phyloP scores from a whole-genome alignment of 2,797 vertebrate species.

The Cyprinodon diabolis region DNA sequence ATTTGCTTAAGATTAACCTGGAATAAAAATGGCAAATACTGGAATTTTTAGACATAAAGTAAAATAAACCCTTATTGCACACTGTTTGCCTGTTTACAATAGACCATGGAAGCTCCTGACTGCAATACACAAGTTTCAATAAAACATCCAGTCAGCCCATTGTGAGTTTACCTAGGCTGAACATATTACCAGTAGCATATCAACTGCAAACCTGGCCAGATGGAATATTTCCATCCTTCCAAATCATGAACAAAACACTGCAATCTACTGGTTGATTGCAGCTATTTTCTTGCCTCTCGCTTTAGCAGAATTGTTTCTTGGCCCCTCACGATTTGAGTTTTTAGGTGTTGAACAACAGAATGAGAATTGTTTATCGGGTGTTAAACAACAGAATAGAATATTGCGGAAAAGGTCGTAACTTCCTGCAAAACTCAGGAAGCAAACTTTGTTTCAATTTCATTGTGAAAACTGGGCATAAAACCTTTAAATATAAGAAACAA shows the following conservation, averaged over 20 bases:
- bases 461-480: slow-evolving; percentile 38
- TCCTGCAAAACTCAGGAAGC: slow-evolving; percentile 48
- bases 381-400: slow-evolving; percentile 64
- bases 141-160: slow-evolving; percentile 60
- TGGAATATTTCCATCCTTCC: slow-evolving; percentile 74
- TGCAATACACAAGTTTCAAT: slow-evolving; percentile 58
- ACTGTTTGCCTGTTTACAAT: slow-evolving; percentile 60
- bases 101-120: slow-evolving; percentile 51
- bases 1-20: slow-evolving; percentile 7
- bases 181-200: slow-evolving; percentile 68
- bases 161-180: slow-evolving; percentile 66
- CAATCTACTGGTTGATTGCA: slow-evolving; percentile 71
- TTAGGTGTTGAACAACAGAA: slow-evolving; percentile 67
- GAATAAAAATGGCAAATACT: slow-evolving; percentile 8
- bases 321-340: slow-evolving; percentile 65
- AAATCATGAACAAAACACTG: slow-evolving; percentile 74
- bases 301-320: slow-evolving; percentile 72
- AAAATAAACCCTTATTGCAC: slow-evolving; percentile 30
- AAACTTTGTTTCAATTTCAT: slow-evolving; percentile 70
- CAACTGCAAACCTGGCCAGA: slow-evolving; percentile 60
- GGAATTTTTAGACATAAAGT: slow-evolving; percentile 27
- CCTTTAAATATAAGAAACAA: slow-evolving; percentile 44
- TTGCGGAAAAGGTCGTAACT: slow-evolving; percentile 51
- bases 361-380: slow-evolving; percentile 55
- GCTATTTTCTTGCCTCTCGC: slow-evolving; percentile 69